These are phyloP conservation scores for Monochamus alternatus DNA, from an alignment of 2,888 invertebrate species.

Conservation along the genomic window DNA sequence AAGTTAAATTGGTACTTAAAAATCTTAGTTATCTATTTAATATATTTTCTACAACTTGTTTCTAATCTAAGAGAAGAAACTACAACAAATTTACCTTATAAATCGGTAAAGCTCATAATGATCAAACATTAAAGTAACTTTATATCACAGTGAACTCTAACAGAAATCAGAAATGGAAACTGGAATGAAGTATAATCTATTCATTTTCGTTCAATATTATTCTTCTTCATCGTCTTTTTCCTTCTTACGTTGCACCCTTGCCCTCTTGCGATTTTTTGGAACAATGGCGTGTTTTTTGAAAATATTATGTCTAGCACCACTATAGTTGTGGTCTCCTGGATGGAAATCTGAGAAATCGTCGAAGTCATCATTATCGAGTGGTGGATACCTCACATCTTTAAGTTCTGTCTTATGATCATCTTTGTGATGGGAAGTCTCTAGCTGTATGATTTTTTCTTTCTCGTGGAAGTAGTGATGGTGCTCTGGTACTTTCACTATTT, in stretches of 20 bases:
- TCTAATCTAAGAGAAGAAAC: too few species aligned
- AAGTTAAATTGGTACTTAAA: too few species aligned
- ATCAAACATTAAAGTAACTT: too few species aligned
- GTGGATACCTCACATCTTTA: slow-evolving; percentile 42
- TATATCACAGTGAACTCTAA: background rate
- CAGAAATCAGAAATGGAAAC: too few species aligned
- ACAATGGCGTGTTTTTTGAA: slow-evolving; percentile 39
- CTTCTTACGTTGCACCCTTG: background rate
- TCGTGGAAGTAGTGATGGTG: slow-evolving; percentile 68
- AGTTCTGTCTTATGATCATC: background rate
- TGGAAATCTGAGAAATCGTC: slow-evolving; percentile 37
- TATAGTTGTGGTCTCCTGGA: slow-evolving; percentile 14
- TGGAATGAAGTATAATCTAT: too few species aligned
- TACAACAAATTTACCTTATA: too few species aligned
- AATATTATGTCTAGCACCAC: slow-evolving; percentile 41
- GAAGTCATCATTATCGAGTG: slow-evolving; percentile 44
- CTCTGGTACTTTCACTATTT: slow-evolving; percentile 67
- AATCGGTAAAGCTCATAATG: too few species aligned
- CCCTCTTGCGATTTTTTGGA: slow-evolving; percentile 1
- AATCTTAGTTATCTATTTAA: too few species aligned
- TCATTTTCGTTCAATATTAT: background rate
- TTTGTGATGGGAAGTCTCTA: slow-evolving; percentile 52
- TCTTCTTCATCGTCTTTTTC: background rate
- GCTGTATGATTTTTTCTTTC: slow-evolving; percentile 62
- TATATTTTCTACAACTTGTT: too few species aligned